phyloP scores from a whole-genome alignment of 2,888 invertebrate species.

The Carcina quercana region DNA sequence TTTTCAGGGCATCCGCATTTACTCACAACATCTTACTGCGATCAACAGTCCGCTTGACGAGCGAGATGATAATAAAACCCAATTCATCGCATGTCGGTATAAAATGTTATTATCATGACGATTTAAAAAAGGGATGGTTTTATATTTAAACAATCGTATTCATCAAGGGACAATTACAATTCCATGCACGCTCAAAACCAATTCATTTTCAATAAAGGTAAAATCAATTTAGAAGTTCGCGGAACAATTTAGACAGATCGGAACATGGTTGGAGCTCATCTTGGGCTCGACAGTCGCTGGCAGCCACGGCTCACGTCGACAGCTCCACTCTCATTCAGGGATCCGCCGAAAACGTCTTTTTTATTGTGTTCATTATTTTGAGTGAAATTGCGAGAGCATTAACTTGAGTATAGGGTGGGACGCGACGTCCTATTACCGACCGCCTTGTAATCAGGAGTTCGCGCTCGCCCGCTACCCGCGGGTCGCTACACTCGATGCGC shows the following conservation, averaged over 20 bases:
- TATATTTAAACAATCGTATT: too few relatives aligned
- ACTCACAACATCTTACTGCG: too few relatives aligned
- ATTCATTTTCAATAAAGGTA: conserved; percentile 2
- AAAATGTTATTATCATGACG: too few relatives aligned
- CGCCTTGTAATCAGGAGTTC: conserved; percentile 64
- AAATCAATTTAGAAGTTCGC: conserved; percentile 43
- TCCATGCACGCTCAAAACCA: conserved; percentile 3
- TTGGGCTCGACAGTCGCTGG: conserved; percentile 36
- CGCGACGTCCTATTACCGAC: conserved; percentile 57
- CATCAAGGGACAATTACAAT: conserved; percentile 2
- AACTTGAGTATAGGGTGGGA: conserved; percentile 71
- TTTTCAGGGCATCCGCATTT: too few relatives aligned
- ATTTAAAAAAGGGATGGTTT: too few relatives aligned
- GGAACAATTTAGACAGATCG: conserved; percentile 46
- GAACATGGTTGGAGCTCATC: conserved; percentile 30
- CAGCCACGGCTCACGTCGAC: conserved; percentile 35
- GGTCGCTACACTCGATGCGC: conserved; percentile 32
- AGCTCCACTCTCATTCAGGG: conserved; percentile 51
- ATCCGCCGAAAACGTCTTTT: conserved; percentile 57
- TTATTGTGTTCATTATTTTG: conserved; percentile 68
- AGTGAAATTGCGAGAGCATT: conserved; percentile 74
- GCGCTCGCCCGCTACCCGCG: conserved; percentile 40
- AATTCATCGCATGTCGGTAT: too few relatives aligned
- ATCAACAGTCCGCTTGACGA: too few relatives aligned
- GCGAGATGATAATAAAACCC: too few relatives aligned